Evolutionary conservation across 2,888 invertebrate genomes (phyloP).

Genomic region (Idaea aversata): DNA sequence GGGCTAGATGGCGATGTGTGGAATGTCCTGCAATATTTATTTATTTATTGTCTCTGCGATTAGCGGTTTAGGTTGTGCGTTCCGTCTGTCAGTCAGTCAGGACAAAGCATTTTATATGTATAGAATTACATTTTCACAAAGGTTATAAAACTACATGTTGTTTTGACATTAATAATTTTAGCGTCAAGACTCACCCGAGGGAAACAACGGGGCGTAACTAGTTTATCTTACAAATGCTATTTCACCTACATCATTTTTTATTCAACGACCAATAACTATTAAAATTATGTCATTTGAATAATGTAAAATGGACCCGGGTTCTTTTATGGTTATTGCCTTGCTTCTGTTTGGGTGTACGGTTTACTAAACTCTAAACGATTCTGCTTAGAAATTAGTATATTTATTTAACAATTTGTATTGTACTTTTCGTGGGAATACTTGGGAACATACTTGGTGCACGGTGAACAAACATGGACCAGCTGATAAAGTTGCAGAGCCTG

Average conservation of each 20-base stretch:
- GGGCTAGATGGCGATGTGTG: too few species aligned
- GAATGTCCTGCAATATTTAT: too few species aligned
- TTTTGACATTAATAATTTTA: not conserved
- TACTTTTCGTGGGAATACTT: not conserved
- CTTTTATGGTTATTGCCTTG: slow-evolving; percentile 8
- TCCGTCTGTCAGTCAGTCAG: too few species aligned
- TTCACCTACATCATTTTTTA: slow-evolving; percentile 3
- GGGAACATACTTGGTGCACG: not conserved
- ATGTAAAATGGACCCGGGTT: not conserved
- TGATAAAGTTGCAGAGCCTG: too few species aligned
- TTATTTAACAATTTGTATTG: not conserved
- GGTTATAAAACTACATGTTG: not conserved
- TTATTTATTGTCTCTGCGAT: too few species aligned
- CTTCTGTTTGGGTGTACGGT: slow-evolving; percentile 9
- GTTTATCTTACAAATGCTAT: not conserved
- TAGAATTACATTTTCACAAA: too few species aligned
- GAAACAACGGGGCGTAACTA: not conserved
- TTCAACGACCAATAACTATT: slow-evolving; percentile 3
- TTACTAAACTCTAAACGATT: not conserved
- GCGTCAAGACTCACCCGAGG: not conserved
- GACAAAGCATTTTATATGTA: too few species aligned
- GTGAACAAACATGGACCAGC: too few species aligned
- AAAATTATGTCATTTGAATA: slow-evolving; percentile 3
- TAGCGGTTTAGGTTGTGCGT: too few species aligned
- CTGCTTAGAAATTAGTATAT: not conserved